These are phyloP conservation scores for Phania funesta DNA, from an alignment of 2,888 invertebrate genomes.

Conservation along the genomic window DNA sequence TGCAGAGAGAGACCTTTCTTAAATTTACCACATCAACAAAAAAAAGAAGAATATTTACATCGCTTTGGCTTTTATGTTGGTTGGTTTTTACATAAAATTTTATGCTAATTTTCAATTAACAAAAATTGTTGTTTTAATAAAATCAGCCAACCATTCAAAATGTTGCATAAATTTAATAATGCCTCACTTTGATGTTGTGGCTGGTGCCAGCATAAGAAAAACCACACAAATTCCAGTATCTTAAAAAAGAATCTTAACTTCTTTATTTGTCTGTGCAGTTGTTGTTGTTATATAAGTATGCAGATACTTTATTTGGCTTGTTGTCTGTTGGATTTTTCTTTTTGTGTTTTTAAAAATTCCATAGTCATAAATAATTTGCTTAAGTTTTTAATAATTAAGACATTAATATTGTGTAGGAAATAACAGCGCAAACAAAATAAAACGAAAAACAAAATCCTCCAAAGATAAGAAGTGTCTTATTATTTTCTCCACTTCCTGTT, in stretches of 20 bases:
- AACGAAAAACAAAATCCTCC: neutral
- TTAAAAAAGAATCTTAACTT: slow-evolving; percentile 5
- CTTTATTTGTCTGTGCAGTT: neutral
- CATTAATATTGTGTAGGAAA: slow-evolving; percentile 45
- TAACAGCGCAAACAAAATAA: neutral
- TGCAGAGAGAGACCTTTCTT: neutral
- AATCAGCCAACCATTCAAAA: slow-evolving; percentile 65
- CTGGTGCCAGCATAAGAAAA: neutral
- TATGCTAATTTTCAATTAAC: slow-evolving; percentile 68
- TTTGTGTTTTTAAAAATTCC: slow-evolving; percentile 9
- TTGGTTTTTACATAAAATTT: slow-evolving; percentile 33
- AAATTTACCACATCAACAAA: neutral
- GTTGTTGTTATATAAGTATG: no score
- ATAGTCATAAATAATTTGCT: slow-evolving; percentile 63
- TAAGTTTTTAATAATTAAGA: slow-evolving; percentile 65
- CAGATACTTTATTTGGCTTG: no score
- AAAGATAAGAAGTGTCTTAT: slow-evolving; percentile 14
- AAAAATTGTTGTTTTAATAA: slow-evolving; percentile 63
- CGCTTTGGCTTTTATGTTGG: slow-evolving; percentile 9
- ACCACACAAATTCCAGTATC: slow-evolving; percentile 28
- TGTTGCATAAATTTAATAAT: slow-evolving; percentile 67
- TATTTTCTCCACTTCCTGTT: slow-evolving; percentile 12
- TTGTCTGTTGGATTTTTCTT: neutral
- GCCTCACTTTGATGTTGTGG: slow-evolving; percentile 52
- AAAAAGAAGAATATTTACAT: neutral